These are phyloP conservation scores for Cryptoprocta ferox DNA, from an alignment of 2,797 vertebrate species.

Conservation along the genomic window DNA sequence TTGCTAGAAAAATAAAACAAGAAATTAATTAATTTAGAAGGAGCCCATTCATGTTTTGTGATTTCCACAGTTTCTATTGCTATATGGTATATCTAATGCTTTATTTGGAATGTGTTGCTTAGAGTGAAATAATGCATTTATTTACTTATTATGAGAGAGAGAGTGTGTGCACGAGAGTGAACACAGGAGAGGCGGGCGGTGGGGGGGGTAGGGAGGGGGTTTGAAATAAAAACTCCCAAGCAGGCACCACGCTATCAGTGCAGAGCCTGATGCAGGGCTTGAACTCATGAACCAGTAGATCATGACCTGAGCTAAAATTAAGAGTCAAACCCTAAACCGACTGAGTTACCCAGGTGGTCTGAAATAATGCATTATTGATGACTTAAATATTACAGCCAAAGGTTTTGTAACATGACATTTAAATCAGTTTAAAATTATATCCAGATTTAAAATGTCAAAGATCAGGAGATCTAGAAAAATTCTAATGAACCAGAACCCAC, in stretches of 20 bases:
- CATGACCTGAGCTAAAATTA: too few relatives aligned
- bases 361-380: background rate
- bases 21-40: background rate
- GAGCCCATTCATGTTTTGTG: background rate
- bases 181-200: too few relatives aligned
- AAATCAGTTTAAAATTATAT: background rate
- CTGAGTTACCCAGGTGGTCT: too few relatives aligned
- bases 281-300: too few relatives aligned
- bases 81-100: background rate
- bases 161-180: too few relatives aligned
- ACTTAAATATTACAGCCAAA: background rate
- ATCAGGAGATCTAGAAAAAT: background rate
- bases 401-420: background rate
- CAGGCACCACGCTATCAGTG: too few relatives aligned
- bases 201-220: too few relatives aligned
- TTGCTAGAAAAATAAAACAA: slow-evolving; percentile 18
- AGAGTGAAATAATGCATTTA: background rate
- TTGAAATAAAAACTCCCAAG: too few relatives aligned
- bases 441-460: background rate
- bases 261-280: too few relatives aligned
- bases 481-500: background rate
- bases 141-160: too few relatives aligned
- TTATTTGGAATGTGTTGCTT: background rate
- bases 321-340: too few relatives aligned
- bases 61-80: background rate